Percentiles rank a stretch among this genome's conserved stretches.
Evolutionary conservation across 1,140 invertebrate species (phyloP).

Genomic region (Prorops nasuta): DNA sequence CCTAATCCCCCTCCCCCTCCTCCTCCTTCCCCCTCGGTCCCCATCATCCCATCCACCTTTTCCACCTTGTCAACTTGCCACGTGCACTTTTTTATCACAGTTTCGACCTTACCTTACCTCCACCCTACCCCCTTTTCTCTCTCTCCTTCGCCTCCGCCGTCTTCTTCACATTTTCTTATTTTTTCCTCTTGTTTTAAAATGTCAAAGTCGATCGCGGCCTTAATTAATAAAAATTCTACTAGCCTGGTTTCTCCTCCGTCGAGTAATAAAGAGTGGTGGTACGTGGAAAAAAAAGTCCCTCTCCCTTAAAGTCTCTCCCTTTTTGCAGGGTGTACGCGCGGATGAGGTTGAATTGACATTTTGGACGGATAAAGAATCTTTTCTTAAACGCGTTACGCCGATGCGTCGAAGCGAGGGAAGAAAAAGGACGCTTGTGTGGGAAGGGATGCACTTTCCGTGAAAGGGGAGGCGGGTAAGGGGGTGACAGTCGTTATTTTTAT

Average conservation of each 20-base stretch:
- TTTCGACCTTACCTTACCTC: neutral
- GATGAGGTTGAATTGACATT: no score
- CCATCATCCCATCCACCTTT: neutral
- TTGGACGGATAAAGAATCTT: no score
- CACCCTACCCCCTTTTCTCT: slow-evolving; percentile 3
- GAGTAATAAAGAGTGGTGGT: neutral
- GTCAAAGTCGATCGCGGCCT: no score
- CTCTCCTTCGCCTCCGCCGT: neutral
- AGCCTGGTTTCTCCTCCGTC: neutral
- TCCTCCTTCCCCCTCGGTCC: neutral
- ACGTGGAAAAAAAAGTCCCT: no score
- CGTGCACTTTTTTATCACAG: no score
- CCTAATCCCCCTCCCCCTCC: neutral
- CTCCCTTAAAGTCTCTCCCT: no score
- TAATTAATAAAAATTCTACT: no score
- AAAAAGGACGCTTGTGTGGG: neutral
- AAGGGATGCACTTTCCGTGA: neutral
- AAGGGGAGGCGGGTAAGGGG: slow-evolving; percentile 1
- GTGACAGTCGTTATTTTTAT: slow-evolving; percentile 55
- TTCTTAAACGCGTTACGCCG: no score
- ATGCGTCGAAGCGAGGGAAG: slow-evolving; percentile 12
- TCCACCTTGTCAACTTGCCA: no score
- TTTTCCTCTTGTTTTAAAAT: neutral
- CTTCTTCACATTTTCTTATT: neutral
- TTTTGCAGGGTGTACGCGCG: no score